Evolutionary conservation across 2,113 vertebrate species (phyloP), one percentile per base, ranked within the genome.

Genomic region (Empidonax alnorum): DNA sequence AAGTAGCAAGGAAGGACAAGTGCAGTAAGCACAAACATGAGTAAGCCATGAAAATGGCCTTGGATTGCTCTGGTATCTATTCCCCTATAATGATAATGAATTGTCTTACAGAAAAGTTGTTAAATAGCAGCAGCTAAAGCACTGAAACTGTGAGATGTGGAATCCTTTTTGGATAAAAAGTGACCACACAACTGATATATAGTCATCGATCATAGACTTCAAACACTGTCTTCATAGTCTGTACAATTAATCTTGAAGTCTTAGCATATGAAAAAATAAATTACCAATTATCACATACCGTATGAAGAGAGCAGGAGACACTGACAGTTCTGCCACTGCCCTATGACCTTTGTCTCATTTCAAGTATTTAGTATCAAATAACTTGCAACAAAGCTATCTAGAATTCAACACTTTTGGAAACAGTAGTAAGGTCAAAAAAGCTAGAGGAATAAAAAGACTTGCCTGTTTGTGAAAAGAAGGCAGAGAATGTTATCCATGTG

Each of bases 201-300:
- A 62, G n/a, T 69, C 10, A 25, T 22, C 58, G 41, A 44, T 74
- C 13, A 1, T 28, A 31, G 39, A 44, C 31, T 7, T 69, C 41
- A 84, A 46, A 53, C 5, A 2, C 24, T 44, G 16, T 62, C 55
- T 74, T 90, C 76, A 8, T 31, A 41, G 35, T 42, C 69, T 71
- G n/a, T 63, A 31, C 2, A 10, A 12, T 53, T 77, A 49, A 7
- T 74, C 75, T 58, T 25, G 42, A 80, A 67, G 65, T 39, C 73
- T 84, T 42, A 7, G 0, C 50, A 9, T 22, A 44, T 35, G 8
- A 84, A 30, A 59, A 58, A 58, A 10, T 35, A 62, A 58, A 16
- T 63, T 67, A 35, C 8, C 1, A 0, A 17, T 69, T 74, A 25
- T 81, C 20, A n/a, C 18, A 4, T 33, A 28, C 6, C 1, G 2